Base-by-base conservation (phyloP, 2,113 vertebrate species). In the Laterallus jamaicensis region DNA sequence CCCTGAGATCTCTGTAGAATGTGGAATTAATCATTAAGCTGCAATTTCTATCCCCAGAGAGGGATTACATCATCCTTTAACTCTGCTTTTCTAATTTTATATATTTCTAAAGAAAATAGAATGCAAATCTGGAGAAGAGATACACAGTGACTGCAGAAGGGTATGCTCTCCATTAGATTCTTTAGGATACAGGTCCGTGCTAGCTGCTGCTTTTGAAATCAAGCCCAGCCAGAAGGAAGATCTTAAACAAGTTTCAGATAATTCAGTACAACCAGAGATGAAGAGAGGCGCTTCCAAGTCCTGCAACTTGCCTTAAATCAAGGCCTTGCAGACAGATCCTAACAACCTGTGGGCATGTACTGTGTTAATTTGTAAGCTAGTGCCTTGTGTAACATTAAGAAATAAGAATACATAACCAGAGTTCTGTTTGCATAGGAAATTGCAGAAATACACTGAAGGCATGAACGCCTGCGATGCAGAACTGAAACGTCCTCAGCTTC, bases 21-120 rank as follows among this genome's bases (percentile, higher is more conserved):
- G 8, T 59, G 50, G 54, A 93, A 92, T 94, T 96, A 96, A 96
- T 94, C 93, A 97, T 96, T 97, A 94, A 96, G 15, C 93, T 82
- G 42, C 66, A 86, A 50, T 31, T 76, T 73, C 8, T 1, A 13
- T 71, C 70, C 80, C 81, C 63, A 69, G 5, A 70, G 77, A 94
- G 50, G 42, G 59, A 93, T 82, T 92, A 69, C 42, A 76, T 60
- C 70, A 29, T 82, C 69, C 82, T 86, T 60, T 44, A 52, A 54
- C 64, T 78, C 79, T 64, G 56, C 69, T 75, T 86, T 90, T 64
- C 83, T 82, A 39, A 74, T 94, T 90, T 14, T n/a, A n/a, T 35
- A 5, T 76, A 40, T 81, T 40, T 79, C 63, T 56, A 50, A 44
- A 86, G 76, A 64, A 92, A 88, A 84, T 16, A 40, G 49, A n/a